Evolutionary conservation across 2,888 invertebrate genomes (phyloP), one percentile per base, ranked within the genome.

Genomic region (Drosophila prolongata): DNA sequence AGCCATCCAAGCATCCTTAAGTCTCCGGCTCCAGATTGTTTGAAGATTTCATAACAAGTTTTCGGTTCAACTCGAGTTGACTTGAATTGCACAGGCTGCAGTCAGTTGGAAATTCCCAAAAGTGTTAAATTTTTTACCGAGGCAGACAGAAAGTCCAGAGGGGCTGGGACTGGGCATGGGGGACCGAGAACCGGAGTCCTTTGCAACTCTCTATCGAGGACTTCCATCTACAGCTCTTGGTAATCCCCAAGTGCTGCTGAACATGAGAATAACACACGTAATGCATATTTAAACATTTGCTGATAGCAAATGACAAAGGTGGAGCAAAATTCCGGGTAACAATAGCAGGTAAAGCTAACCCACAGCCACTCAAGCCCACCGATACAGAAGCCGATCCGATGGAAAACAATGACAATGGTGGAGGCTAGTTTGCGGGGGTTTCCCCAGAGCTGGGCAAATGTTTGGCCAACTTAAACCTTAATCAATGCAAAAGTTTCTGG

Each of bases 401-500:
- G 27, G 66, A 65, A 67, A 72, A 77, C 80, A 80, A 78, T 75
- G 73, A 59, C 50, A 54, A 37, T 34, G 50, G 24, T 19, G 40
- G 55, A 10, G 62, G 66, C 47, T 65, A 54, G 67, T 66, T 68
- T 56, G 14, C 27, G n/a, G 42, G 42, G 43, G 6, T 6, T 35
- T 27, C 16, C 37, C 19, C 35, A 35, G 72, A 73, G 69, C 78
- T 83, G 80, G 77, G 77, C 75, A 82, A 76, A 89, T 89, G 84
- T 81, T 83, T 87, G 83, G 79, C 74, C 80, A 90, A 87, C 79
- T 88, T 87, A 84, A 85, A 83, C 84, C 89, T 78, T 87, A 90
- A 90, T 90, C 90, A 91, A 91, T 91, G 90, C 78, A 85, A 91
- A 87, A 90, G 89, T 90, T 91, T 90, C 90, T 75, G 79, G 89